phyloP scores from a whole-genome alignment of 1,140 invertebrate genomes.

The Calycopis cecrops region DNA sequence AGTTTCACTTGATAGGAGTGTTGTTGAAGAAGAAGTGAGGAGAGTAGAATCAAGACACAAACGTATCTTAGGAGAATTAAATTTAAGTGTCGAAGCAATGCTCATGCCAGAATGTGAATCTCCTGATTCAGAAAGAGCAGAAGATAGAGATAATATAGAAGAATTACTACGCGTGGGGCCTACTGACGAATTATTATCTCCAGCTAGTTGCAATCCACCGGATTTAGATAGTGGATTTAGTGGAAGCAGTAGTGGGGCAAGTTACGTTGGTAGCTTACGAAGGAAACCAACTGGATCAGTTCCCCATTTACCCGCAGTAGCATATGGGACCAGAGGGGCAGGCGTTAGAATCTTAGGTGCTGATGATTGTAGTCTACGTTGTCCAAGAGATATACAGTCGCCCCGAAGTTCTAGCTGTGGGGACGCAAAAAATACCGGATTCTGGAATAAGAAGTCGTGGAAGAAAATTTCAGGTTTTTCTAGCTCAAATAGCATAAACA shows the following conservation, averaged over 20 bases:
- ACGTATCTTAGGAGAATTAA: constrained; percentile 88
- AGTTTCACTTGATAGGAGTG: constrained; percentile 78
- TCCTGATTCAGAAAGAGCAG: constrained; percentile 65
- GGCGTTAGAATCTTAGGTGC: constrained; percentile 59
- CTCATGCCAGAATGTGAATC: constrained; percentile 82
- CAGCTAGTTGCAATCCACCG: constrained; percentile 78
- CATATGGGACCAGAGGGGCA: constrained; percentile 66
- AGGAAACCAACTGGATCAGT: constrained; percentile 73
- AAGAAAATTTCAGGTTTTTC: constrained; percentile 84
- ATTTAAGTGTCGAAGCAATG: constrained; percentile 92
- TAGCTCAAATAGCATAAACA: constrained; percentile 80
- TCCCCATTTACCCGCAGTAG: constrained; percentile 70
- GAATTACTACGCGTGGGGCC: constrained; percentile 81
- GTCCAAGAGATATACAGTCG: constrained; percentile 48
- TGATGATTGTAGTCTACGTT: constrained; percentile 55
- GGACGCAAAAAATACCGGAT: constrained; percentile 74
- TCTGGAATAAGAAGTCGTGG: constrained; percentile 85
- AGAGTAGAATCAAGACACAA: constrained; percentile 86
- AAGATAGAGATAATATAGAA: constrained; percentile 77
- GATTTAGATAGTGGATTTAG: constrained; percentile 88
- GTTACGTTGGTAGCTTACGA: constrained; percentile 81
- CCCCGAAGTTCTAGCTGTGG: constrained; percentile 68
- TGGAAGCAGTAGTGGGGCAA: constrained; percentile 86
- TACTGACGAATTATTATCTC: constrained; percentile 83
- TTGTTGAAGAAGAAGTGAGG: constrained; percentile 87